These are phyloP conservation scores for Hylia prasina DNA, from an alignment of 2,113 vertebrate species.

Conservation along the genomic window DNA sequence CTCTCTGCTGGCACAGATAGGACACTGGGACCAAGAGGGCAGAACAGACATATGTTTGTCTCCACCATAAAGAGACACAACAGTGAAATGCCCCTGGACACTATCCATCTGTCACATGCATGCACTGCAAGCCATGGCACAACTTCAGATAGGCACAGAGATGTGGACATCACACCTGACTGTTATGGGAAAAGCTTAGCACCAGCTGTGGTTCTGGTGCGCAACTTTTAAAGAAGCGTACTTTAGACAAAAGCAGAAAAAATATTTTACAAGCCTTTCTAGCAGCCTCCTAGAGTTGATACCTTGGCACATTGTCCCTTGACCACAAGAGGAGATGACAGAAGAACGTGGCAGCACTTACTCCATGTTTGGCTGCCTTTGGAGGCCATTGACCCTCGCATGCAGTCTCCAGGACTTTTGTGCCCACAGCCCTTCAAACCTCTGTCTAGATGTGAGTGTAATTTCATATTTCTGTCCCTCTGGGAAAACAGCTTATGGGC, in stretches of 20 bases:
- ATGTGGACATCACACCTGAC: accelerated
- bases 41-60: not conserved
- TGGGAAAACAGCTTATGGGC: not conserved
- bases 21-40: not conserved
- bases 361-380: accelerated
- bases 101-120: accelerated
- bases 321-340: not conserved
- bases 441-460: not conserved
- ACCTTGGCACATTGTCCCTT: not conserved
- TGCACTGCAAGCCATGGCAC: not conserved
- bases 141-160: not conserved
- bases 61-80: not conserved
- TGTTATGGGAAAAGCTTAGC: not conserved
- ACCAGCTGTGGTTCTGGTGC: not conserved
- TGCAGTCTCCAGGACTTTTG: too few species aligned
- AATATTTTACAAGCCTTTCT: not conserved
- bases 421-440: not conserved
- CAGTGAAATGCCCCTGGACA: not conserved
- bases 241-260: not conserved
- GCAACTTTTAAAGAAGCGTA: not conserved
- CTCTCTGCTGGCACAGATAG: not conserved
- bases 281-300: not conserved
- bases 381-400: accelerated
- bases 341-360: not conserved
- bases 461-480: not conserved